Conservation (phyloP, 2,113 vertebrate genomes). For the Bubo bubo region DNA sequence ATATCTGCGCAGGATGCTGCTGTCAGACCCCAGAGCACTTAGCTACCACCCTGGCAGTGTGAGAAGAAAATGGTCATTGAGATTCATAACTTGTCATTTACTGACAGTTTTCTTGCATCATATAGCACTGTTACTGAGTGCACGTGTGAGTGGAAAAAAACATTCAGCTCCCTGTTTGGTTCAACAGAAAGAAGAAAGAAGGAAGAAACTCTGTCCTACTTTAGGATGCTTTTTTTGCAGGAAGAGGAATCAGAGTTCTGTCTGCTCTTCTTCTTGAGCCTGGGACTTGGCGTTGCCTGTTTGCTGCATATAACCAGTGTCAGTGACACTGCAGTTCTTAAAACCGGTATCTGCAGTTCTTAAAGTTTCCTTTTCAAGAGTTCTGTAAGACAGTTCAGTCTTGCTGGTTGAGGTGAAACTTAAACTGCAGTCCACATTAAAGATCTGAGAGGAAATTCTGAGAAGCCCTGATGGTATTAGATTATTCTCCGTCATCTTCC, state of each 20-base stretch:
- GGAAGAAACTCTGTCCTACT: not conserved
- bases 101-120: not conserved
- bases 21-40: not conserved
- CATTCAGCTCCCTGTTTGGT: not conserved
- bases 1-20: not conserved
- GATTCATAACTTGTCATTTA: not conserved
- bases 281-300: not conserved
- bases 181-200: not conserved
- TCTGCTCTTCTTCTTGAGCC: not conserved
- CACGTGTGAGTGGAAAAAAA: not conserved
- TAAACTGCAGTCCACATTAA: not conserved
- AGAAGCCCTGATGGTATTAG: not conserved
- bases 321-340: too few species aligned
- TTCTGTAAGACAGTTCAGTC: not conserved
- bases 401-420: fast-evolving
- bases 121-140: not conserved
- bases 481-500: not conserved
- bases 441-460: not conserved
- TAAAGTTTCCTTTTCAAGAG: not conserved
- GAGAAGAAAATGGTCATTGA: not conserved
- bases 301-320: fast-evolving
- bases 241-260: not conserved
- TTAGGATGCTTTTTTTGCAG: not conserved
- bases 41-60: not conserved
- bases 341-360: not conserved